Evolutionary conservation across 2,888 invertebrate species (phyloP), one percentile per base, ranked within the genome.

Genomic region (Hemistola chrysoprasaria): DNA sequence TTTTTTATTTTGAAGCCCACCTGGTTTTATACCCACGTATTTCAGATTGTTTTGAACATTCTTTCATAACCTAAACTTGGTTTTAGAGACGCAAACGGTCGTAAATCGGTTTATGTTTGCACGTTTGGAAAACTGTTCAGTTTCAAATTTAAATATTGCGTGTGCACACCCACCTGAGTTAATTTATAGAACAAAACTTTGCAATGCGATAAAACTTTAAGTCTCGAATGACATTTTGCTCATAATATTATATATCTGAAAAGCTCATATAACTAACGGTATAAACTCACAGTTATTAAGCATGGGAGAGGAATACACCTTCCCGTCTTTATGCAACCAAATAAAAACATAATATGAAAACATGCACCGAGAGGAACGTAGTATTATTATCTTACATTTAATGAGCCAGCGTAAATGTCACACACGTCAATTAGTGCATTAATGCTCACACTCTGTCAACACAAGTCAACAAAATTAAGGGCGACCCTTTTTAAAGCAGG

Each of bases 101-200:
- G 75, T 85, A 84, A 85, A 84, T 67, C 53, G 53, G 65, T 80
- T 80, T 80, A 85, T 80, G 79, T 71, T 65, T 59, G 71, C 74
- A 68, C 71, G 71, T 83, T 78, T 68, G 68, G 68, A 68, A 59
- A 71, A 68, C 65, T 62, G 66, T 75, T 60, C 34, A 57, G 50
- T 65, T 66, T 73, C 72, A 71, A 77, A 69, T 79, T 77, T 74
- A 75, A 76, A 71, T 53, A 64, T 80, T 75, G n/a, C n/a, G n/a
- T n/a, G 68, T 75, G 75, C 69, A 71, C 76, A 54, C 56, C 4
- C 1, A 24, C 8, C 9, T 24, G 8, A 24, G n/a, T n/a, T n/a
- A n/a, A n/a, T n/a, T n/a, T n/a, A n/a, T n/a, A n/a, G n/a, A n/a
- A n/a, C n/a, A n/a, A n/a, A n/a, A n/a, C n/a, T n/a, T n/a, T n/a